phyloP scores from a whole-genome alignment of 2,888 invertebrate species.

The Carterocephalus palaemon region DNA sequence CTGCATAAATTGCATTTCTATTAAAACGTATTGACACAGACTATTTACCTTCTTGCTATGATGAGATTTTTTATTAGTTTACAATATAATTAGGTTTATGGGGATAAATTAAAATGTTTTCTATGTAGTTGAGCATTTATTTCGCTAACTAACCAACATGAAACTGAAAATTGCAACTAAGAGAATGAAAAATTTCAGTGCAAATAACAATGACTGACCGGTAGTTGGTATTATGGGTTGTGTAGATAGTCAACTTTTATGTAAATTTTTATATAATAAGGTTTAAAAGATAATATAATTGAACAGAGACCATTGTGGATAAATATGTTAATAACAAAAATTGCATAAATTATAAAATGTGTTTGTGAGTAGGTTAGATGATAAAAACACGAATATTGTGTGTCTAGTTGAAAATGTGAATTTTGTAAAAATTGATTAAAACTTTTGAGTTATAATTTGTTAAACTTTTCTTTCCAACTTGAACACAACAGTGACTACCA shows the following conservation, averaged over 20 bases:
- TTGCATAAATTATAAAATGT: conserved; percentile 49
- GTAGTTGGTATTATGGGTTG: conserved; percentile 7
- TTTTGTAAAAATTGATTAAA: conserved; percentile 32
- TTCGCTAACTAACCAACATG: too few relatives aligned
- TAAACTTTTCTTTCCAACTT: too few relatives aligned
- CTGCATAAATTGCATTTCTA: too few relatives aligned
- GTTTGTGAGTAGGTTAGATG: conserved; percentile 48
- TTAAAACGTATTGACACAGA: too few relatives aligned
- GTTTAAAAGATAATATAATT: conserved; percentile 44
- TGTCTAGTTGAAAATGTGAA: conserved; percentile 42
- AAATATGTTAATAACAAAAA: conserved; percentile 17
- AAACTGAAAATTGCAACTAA: too few relatives aligned
- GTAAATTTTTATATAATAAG: conserved; percentile 62
- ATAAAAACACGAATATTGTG: conserved; percentile 9
- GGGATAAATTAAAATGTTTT: too few relatives aligned
- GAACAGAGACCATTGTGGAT: too few relatives aligned
- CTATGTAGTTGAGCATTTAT: too few relatives aligned
- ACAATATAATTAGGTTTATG: too few relatives aligned
- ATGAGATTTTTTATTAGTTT: too few relatives aligned
- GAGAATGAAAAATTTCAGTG: conserved; percentile 9
- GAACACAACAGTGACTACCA: too few relatives aligned
- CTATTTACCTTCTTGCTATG: too few relatives aligned
- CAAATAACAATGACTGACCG: not conserved
- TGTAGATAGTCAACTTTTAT: conserved; percentile 25
- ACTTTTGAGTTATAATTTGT: conserved; percentile 15